These are phyloP conservation scores for Thereva nobilitata DNA, from an alignment of 2,888 invertebrate genomes.

Conservation along the genomic window DNA sequence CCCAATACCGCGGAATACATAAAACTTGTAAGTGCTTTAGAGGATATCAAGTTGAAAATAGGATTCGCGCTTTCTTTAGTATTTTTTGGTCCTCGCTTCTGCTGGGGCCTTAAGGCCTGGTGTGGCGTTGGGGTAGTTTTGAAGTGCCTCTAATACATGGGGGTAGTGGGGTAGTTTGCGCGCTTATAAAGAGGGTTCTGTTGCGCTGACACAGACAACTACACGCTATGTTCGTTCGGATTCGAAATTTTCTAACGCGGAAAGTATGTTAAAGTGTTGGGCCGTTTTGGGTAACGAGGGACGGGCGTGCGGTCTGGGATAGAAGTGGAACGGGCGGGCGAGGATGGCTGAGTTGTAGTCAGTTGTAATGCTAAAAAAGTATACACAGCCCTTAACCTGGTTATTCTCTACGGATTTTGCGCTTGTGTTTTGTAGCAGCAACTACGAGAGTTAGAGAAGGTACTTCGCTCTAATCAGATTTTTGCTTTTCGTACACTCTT, in stretches of 20 bases:
- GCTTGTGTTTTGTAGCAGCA: constrained; percentile 38
- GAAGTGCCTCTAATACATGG: constrained; percentile 37
- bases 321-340: background rate
- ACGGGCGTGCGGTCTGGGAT: constrained; percentile 2
- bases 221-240: constrained; percentile 26
- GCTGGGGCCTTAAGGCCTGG: constrained; percentile 5
- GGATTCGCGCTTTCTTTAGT: constrained; percentile 42
- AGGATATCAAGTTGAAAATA: constrained; percentile 43
- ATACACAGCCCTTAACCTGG: constrained; percentile 41
- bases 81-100: constrained; percentile 37
- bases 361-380: constrained; percentile 35
- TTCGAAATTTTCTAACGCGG: constrained; percentile 31
- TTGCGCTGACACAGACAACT: constrained; percentile 36
- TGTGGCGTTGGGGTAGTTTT: constrained; percentile 33
- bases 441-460: constrained; percentile 37
- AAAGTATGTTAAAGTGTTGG: constrained; percentile 35
- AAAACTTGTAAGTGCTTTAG: constrained; percentile 43
- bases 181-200: constrained; percentile 31
- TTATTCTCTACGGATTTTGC: constrained; percentile 41
- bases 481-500: constrained; percentile 40
- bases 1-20: constrained; percentile 38
- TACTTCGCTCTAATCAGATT: constrained; percentile 41
- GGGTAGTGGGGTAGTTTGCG: constrained; percentile 33
- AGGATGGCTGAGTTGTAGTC: constrained; percentile 21
- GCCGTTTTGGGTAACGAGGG: constrained; percentile 6